Evolutionary conservation across 2,888 invertebrate species (phyloP).

Genomic region (Thera britannica): DNA sequence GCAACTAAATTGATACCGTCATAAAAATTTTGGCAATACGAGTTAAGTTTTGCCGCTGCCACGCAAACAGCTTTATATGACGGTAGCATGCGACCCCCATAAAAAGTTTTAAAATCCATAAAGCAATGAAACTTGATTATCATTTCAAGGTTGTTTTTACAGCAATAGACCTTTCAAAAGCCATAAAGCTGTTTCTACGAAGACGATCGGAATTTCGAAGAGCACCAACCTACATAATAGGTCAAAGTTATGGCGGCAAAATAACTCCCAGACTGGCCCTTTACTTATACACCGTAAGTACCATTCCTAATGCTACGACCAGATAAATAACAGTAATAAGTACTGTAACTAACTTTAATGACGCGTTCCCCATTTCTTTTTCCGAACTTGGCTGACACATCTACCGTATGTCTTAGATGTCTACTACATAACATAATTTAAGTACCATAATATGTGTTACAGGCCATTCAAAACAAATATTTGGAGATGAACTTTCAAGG

Average conservation of each 20-base stretch:
- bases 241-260: conserved; percentile 97
- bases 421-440: no score
- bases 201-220: conserved; percentile 88
- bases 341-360: no score
- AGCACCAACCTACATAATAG: conserved; percentile 92
- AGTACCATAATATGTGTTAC: conserved; percentile 32
- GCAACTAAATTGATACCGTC: not conserved
- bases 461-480: conserved; percentile 71
- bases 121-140: not conserved
- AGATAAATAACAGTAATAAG: no score
- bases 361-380: no score
- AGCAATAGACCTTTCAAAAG: conserved; percentile 90
- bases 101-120: conserved; percentile 1
- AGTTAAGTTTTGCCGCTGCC: not conserved
- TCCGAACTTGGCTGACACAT: no score
- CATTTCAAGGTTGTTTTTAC: conserved; percentile 44
- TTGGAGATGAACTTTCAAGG: conserved; percentile 76
- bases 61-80: conserved; percentile 17
- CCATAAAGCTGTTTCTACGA: conserved; percentile 88
- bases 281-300: conserved; percentile 69
- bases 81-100: conserved; percentile 22
- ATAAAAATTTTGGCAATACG: conserved; percentile 17
- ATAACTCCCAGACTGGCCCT: conserved; percentile 86
- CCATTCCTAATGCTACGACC: not conserved
- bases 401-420: no score